These are phyloP conservation scores for Perdix hodgsoniae DNA, from an alignment of 2,797 vertebrate species.

Conservation along the genomic window DNA sequence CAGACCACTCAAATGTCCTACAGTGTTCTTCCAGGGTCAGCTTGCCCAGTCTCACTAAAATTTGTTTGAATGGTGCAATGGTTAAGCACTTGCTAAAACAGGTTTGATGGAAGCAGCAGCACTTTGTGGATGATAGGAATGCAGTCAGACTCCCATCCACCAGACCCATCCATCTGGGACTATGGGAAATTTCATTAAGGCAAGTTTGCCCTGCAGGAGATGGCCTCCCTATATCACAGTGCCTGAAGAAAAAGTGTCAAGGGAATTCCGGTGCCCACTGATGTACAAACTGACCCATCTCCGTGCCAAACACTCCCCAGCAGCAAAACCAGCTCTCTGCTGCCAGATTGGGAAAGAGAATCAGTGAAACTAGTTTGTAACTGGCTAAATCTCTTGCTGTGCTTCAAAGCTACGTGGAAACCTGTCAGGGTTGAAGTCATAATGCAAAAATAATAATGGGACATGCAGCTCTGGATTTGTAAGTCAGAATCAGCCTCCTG, in stretches of 20 bases:
- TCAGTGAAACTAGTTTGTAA: not conserved
- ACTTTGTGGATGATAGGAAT: not conserved
- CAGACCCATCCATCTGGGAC: accelerated
- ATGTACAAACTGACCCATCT: not conserved
- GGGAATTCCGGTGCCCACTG: not conserved
- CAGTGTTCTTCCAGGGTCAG: not conserved
- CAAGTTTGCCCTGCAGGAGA: not conserved
- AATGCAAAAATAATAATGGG: slow-evolving; percentile 19
- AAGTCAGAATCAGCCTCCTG: not conserved
- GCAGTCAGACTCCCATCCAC: not conserved
- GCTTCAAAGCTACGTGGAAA: not conserved
- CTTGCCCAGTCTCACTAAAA: not conserved
- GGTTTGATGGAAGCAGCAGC: not conserved
- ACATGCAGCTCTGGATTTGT: not conserved
- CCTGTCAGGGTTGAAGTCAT: not conserved
- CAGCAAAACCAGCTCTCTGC: not conserved
- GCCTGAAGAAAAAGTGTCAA: not conserved
- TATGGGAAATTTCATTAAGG: not conserved
- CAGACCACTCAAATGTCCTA: not conserved
- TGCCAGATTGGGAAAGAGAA: not conserved
- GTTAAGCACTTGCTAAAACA: not conserved
- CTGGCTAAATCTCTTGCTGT: not conserved
- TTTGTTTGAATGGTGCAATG: not conserved
- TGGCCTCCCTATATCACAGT: not conserved
- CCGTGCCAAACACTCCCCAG: accelerated